These are phyloP conservation scores for Erebia aethiops DNA, from an alignment of 2,888 invertebrate genomes.

Conservation along the genomic window DNA sequence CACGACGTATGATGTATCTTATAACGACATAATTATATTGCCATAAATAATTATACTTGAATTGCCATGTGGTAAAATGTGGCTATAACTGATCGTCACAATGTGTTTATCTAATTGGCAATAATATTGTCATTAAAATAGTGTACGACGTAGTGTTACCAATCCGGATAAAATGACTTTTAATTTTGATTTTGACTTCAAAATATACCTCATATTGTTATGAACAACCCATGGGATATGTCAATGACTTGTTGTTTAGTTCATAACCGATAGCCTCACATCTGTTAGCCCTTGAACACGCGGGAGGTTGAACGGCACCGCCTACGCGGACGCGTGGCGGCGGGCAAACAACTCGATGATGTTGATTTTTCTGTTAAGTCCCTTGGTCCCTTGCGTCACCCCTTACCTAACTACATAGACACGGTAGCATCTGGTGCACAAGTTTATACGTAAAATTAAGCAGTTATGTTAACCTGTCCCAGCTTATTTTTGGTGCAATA, in stretches of 20 bases:
- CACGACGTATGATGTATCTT: too few relatives aligned
- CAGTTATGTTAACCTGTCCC: too few relatives aligned
- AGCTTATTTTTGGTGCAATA: too few relatives aligned
- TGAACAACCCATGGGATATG: background rate
- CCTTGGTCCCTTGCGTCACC: conserved; percentile 21
- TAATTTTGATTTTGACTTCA: too few relatives aligned
- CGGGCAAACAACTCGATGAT: conserved; percentile 37
- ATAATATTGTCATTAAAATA: too few relatives aligned
- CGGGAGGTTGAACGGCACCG: conserved; percentile 39
- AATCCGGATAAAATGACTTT: too few relatives aligned
- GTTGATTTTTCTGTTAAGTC: conserved; percentile 63
- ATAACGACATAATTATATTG: too few relatives aligned
- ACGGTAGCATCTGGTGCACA: conserved; percentile 12
- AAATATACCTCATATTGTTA: conserved; percentile 3
- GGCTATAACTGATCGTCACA: too few relatives aligned
- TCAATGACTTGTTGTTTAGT: conserved; percentile 8
- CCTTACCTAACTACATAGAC: conserved; percentile 14
- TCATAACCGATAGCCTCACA: conserved; percentile 5
- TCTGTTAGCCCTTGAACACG: conserved; percentile 21
- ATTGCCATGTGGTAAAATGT: too few relatives aligned
- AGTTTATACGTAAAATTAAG: background rate
- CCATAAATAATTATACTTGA: too few relatives aligned
- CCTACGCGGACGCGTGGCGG: conserved; percentile 44
- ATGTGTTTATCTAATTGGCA: too few relatives aligned
- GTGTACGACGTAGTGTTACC: too few relatives aligned